Evolutionary conservation across 2,113 vertebrate species (phyloP).

Genomic region (Phalacrocorax carbo): DNA sequence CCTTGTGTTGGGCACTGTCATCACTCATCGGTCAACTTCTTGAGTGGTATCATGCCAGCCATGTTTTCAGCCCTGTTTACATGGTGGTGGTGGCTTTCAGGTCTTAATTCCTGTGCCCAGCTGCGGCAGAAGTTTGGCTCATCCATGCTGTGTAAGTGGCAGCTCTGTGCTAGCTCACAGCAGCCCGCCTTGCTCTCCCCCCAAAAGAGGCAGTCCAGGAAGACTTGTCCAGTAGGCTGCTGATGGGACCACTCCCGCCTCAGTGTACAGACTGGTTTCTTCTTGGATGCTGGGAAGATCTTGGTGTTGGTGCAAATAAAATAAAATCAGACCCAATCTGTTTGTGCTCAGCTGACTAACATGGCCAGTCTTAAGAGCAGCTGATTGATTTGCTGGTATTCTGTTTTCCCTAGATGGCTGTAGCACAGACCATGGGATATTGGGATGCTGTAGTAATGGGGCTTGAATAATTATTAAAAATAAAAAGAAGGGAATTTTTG

Average conservation of each 20-base stretch:
- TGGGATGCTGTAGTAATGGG: not conserved
- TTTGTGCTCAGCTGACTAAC: not conserved
- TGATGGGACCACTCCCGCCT: not conserved
- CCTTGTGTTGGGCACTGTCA: not conserved
- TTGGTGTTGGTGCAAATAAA: not conserved
- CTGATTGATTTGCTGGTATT: not conserved
- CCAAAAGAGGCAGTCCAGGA: not conserved
- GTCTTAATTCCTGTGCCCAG: not conserved
- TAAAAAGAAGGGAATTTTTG: not conserved
- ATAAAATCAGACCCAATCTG: not conserved
- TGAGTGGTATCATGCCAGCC: fast-evolving
- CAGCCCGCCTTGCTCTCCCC: not conserved
- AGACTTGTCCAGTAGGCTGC: not conserved
- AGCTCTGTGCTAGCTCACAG: not conserved
- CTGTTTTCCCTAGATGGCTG: not conserved
- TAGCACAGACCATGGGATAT: not conserved
- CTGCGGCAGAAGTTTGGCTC: not conserved
- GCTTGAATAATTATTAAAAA: not conserved
- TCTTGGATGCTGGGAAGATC: not conserved
- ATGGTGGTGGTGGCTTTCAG: not conserved
- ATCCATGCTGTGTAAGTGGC: fast-evolving
- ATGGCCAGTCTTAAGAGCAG: not conserved
- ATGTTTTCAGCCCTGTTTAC: fast-evolving
- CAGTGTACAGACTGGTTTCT: not conserved
- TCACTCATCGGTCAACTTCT: not conserved